Percentiles rank a stretch among this genome's conserved stretches.
Evolutionary conservation across 2,797 vertebrate species (phyloP).

Genomic region (Esox lucius): DNA sequence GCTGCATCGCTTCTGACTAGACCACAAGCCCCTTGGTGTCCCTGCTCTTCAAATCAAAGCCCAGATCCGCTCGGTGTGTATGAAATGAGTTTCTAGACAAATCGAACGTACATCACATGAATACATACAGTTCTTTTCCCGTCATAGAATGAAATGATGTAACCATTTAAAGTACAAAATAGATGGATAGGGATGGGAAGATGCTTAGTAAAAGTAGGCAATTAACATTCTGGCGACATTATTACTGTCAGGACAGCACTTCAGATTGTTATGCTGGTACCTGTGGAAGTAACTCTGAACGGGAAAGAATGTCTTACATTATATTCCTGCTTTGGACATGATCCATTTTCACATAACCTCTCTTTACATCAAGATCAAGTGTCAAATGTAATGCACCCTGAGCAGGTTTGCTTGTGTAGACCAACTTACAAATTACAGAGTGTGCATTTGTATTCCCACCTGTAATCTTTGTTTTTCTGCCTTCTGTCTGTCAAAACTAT

Average conservation of each 20-base stretch:
- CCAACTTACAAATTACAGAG: no score
- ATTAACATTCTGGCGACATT: background rate
- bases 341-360: no score
- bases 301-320: no score
- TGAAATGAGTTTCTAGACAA: background rate
- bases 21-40: background rate
- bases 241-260: background rate
- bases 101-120: background rate
- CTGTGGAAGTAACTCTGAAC: background rate
- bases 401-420: no score
- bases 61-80: background rate
- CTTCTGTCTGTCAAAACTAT: background rate
- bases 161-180: background rate
- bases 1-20: background rate
- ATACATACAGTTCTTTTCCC: background rate
- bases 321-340: no score
- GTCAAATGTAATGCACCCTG: no score
- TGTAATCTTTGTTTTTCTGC: background rate
- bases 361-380: no score
- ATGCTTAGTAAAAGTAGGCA: background rate
- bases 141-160: background rate
- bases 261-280: background rate
- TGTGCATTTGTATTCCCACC: background rate
- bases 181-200: background rate
- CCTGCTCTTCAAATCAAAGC: background rate